These are phyloP conservation scores for Oithona nana DNA, from an alignment of 2,888 invertebrate species.

Conservation along the genomic window DNA sequence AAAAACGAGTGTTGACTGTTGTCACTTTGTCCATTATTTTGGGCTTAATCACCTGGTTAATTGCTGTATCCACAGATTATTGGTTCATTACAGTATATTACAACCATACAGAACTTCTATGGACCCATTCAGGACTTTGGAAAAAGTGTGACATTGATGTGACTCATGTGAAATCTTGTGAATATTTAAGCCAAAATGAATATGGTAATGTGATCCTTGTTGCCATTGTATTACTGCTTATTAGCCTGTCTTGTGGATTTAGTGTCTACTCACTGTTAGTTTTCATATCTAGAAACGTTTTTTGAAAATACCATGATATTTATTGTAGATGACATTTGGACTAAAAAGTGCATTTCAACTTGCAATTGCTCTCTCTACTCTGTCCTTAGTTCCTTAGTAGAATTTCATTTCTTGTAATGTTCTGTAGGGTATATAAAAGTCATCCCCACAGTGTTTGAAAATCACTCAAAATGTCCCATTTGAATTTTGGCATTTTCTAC, in stretches of 20 bases:
- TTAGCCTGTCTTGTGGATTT: constrained; percentile 49
- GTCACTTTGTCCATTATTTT: not conserved
- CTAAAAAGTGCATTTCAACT: too few relatives aligned
- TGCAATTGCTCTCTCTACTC: too few relatives aligned
- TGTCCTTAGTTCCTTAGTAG: too few relatives aligned
- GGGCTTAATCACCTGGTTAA: not conserved
- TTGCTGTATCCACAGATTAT: not conserved
- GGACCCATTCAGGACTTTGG: constrained; percentile 14
- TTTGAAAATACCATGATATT: too few relatives aligned
- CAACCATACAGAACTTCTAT: not conserved
- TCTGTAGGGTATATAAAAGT: too few relatives aligned
- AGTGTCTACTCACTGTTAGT: constrained; percentile 65
- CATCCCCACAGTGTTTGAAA: too few relatives aligned
- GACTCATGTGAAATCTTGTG: not conserved
- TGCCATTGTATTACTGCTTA: constrained; percentile 55
- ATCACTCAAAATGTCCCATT: too few relatives aligned
- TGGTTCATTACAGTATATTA: constrained; percentile 2
- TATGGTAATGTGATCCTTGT: not conserved
- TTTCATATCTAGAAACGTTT: too few relatives aligned
- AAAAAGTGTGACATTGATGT: not conserved
- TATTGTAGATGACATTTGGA: too few relatives aligned
- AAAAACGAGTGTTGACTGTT: not conserved
- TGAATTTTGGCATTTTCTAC: too few relatives aligned
- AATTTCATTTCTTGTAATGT: too few relatives aligned
- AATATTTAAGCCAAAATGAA: not conserved